A percentile compares a stretch with the other conserved stretches of the same genome.
These are phyloP conservation scores for Pogonomyrmex barbatus DNA, from an alignment of 1,140 invertebrate species.

Conservation along the genomic window DNA sequence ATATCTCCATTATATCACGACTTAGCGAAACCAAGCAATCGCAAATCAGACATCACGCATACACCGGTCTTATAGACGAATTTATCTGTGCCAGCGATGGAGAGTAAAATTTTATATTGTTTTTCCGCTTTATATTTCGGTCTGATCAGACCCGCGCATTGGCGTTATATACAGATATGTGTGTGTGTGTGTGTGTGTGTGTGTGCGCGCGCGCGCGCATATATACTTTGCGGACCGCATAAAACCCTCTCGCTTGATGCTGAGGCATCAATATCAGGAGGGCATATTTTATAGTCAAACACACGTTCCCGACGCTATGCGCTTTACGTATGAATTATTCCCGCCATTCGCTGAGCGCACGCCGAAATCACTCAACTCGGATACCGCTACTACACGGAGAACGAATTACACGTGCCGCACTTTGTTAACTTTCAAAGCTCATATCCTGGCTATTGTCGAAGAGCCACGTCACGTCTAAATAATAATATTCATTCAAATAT, in stretches of 20 bases:
- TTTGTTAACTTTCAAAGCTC: conserved; percentile 45
- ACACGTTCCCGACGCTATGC: conserved; percentile 49
- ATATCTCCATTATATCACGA: conserved; percentile 41
- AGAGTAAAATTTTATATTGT: conserved; percentile 68
- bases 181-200: too few species aligned
- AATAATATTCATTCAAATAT: conserved; percentile 12
- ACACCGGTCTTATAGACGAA: conserved; percentile 21
- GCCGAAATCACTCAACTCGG: conserved; percentile 79
- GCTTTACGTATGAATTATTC: conserved; percentile 81
- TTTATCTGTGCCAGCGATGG: conserved; percentile 43
- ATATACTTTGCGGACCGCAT: conserved; percentile 39
- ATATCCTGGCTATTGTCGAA: not conserved
- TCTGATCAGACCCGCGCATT: conserved; percentile 50
- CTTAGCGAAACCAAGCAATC: conserved; percentile 37
- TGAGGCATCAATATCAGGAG: conserved; percentile 67
- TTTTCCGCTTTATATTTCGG: conserved; percentile 49
- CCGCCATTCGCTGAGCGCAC: conserved; percentile 75
- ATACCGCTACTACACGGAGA: conserved; percentile 62
- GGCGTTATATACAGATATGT: conserved; percentile 2
- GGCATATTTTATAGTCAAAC: conserved; percentile 70
- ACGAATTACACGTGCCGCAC: conserved; percentile 59
- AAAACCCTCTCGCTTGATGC: conserved; percentile 60
- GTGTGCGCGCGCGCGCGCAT: not conserved
- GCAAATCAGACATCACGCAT: conserved; percentile 31
- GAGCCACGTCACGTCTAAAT: conserved; percentile 10